Evolutionary conservation across 2,888 invertebrate genomes (phyloP).

Genomic region (Catotricha subobsoleta): DNA sequence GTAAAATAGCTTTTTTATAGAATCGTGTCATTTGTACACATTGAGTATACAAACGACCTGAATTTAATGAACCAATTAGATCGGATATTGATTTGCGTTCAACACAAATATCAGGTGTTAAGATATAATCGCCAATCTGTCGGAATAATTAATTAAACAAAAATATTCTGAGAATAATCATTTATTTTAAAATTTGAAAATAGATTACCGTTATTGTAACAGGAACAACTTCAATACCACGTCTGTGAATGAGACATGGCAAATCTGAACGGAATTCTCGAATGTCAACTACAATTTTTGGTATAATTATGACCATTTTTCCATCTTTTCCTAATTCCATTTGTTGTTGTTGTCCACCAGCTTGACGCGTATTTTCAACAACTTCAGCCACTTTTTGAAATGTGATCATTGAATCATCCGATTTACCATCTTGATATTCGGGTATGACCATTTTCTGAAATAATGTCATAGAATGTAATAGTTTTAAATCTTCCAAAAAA

Average conservation of each 20-base stretch:
- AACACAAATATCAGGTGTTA: constrained; percentile 90
- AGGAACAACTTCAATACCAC: constrained; percentile 83
- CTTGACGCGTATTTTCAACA: constrained; percentile 43
- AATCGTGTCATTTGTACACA: constrained; percentile 83
- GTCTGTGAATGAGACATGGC: constrained; percentile 80
- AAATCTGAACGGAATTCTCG: constrained; percentile 94
- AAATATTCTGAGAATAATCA: not conserved
- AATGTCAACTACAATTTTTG: constrained; percentile 79
- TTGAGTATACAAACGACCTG: constrained; percentile 89
- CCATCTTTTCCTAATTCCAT: constrained; percentile 7
- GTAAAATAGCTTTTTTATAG: constrained; percentile 71
- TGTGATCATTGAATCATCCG: constrained; percentile 39
- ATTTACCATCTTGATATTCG: constrained; percentile 72
- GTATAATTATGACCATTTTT: no score
- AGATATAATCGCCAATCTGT: constrained; percentile 91
- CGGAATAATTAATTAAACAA: constrained; percentile 14
- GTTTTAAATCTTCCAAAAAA: not conserved
- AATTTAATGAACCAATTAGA: constrained; percentile 73
- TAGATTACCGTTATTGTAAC: constrained; percentile 55
- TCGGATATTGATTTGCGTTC: constrained; percentile 94
- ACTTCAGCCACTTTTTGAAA: constrained; percentile 21
- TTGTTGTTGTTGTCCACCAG: constrained; percentile 28
- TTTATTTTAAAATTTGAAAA: not conserved
- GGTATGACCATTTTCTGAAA: constrained; percentile 67
- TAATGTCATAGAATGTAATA: not conserved